Evolutionary conservation across 2,797 vertebrate genomes (phyloP).

Genomic region (Onychomys arenicola): DNA sequence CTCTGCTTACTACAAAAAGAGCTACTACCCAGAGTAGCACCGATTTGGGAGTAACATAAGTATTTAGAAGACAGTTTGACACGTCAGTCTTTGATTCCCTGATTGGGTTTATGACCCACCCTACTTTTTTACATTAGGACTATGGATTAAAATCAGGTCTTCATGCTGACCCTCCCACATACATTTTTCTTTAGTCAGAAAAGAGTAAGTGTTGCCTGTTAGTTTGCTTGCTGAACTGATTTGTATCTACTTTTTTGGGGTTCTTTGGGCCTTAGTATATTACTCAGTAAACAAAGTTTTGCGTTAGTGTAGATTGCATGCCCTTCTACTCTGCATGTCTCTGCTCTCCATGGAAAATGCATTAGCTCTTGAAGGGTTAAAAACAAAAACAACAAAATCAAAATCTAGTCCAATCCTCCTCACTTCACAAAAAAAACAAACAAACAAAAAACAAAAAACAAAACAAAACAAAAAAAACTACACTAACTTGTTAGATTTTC

Average conservation of each 20-base stretch:
- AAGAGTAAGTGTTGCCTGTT: not conserved
- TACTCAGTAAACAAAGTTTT: constrained; percentile 5
- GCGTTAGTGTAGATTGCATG: not conserved
- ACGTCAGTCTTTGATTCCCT: not conserved
- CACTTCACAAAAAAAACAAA: not conserved
- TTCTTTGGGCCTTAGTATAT: not conserved
- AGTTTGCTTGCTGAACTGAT: not conserved
- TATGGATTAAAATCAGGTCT: not conserved
- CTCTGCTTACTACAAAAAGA: not conserved
- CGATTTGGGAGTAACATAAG: not conserved
- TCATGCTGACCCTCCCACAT: not conserved
- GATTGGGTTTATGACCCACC: not conserved
- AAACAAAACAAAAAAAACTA: too few relatives aligned
- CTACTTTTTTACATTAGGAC: not conserved
- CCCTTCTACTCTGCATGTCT: not conserved
- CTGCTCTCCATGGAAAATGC: constrained; percentile 31
- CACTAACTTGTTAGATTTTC: constrained; percentile 72
- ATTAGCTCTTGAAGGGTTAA: constrained; percentile 57
- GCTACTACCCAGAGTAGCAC: not conserved
- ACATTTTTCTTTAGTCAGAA: constrained; percentile 35
- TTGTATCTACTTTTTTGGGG: not conserved
- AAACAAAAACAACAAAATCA: constrained; percentile 26
- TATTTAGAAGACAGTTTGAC: not conserved
- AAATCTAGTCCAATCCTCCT: constrained; percentile 47
- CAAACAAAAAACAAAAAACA: too few relatives aligned